phyloP scores from a whole-genome alignment of 2,888 invertebrate genomes.

The Limnephilus rhombicus region DNA sequence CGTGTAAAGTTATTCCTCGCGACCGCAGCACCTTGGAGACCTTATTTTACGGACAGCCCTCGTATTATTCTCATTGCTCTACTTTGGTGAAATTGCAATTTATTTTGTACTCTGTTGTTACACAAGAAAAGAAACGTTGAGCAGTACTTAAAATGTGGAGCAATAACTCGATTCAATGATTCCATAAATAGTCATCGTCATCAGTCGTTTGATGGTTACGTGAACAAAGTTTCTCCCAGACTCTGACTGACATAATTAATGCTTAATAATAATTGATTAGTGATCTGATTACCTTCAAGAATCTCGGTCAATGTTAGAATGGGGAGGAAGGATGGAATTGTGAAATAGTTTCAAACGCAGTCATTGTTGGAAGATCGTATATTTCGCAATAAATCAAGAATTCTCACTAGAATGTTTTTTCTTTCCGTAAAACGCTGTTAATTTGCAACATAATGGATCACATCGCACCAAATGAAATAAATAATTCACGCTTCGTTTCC shows the following conservation, averaged over 20 bases:
- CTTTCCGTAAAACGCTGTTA: background rate
- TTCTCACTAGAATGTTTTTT: background rate
- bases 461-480: background rate
- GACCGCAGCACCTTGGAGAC: no score
- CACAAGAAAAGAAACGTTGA: no score
- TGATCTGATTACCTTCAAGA: background rate
- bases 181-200: background rate
- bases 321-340: background rate
- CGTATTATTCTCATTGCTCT: no score
- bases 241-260: background rate
- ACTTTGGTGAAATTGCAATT: no score
- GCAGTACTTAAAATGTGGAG: no score
- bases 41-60: no score
- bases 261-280: background rate
- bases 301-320: background rate
- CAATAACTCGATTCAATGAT: background rate
- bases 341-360: background rate
- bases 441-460: background rate
- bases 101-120: no score
- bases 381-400: background rate
- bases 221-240: background rate
- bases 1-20: no score
- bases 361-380: background rate
- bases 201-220: background rate
- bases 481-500: no score